Evolutionary conservation across 2,113 vertebrate species (phyloP).

Genomic region (Osmerus eperlanus): DNA sequence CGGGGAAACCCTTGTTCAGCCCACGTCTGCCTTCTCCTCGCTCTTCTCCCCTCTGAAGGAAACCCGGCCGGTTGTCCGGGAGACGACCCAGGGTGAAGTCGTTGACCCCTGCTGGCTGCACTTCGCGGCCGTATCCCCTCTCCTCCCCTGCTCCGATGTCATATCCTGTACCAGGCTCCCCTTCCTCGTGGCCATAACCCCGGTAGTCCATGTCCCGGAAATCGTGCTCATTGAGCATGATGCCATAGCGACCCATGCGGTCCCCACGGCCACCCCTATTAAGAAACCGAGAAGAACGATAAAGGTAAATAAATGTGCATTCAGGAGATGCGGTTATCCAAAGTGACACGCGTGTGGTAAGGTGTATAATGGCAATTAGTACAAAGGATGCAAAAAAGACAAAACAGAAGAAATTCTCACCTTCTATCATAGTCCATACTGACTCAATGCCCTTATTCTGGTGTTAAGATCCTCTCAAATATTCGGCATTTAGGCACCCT

Average conservation of each 20-base stretch:
- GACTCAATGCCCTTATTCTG: slow-evolving; percentile 22
- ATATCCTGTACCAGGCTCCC: slow-evolving; percentile 46
- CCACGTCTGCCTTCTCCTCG: slow-evolving; percentile 31
- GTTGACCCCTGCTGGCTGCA: slow-evolving; percentile 25
- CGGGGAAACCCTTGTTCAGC: slow-evolving; percentile 36
- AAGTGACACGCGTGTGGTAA: too few species aligned
- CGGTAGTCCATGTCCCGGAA: slow-evolving; percentile 85
- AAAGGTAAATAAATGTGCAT: slow-evolving; percentile 3
- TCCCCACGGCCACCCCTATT: slow-evolving; percentile 81
- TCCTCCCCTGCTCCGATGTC: slow-evolving; percentile 63
- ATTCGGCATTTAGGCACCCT: slow-evolving; percentile 24
- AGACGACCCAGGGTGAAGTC: slow-evolving; percentile 51
- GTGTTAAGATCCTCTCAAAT: slow-evolving; percentile 13
- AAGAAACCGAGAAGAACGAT: neutral
- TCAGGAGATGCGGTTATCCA: too few species aligned
- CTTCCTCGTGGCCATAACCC: slow-evolving; percentile 65
- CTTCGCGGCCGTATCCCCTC: slow-evolving; percentile 50
- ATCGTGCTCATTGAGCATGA: slow-evolving; percentile 75
- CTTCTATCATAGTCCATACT: slow-evolving; percentile 69
- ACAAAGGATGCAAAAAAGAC: neutral
- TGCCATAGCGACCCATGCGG: slow-evolving; percentile 81
- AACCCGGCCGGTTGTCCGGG: slow-evolving; percentile 33
- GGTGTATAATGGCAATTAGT: neutral
- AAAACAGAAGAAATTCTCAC: slow-evolving; percentile 46
- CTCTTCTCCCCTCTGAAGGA: slow-evolving; percentile 39